Percentiles rank a stretch among this genome's conserved stretches.
Conservation (phyloP, 1,140 invertebrate genomes). For the Tachypleus tridentatus region DNA sequence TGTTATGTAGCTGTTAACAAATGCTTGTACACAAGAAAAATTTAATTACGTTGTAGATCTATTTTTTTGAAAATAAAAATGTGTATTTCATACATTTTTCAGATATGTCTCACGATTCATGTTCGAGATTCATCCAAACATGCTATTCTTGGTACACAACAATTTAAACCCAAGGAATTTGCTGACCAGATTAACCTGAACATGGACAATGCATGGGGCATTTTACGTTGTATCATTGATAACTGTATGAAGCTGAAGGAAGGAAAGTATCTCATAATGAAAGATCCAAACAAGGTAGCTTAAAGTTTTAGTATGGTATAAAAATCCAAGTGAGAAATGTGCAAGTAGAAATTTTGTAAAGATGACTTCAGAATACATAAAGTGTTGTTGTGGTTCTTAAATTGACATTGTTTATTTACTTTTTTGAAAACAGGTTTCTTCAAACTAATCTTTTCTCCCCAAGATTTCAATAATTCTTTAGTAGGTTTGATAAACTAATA, state of each 20-base stretch:
- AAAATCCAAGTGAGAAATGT: conserved; percentile 1
- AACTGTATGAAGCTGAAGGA: conserved; percentile 96
- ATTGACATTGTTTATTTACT: too few relatives aligned
- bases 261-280: conserved; percentile 95
- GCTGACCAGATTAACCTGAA: conserved; percentile 97
- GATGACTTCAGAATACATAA: too few relatives aligned
- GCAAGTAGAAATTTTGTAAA: conserved; percentile 5
- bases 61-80: background rate
- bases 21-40: too few relatives aligned
- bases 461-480: too few relatives aligned
- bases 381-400: too few relatives aligned
- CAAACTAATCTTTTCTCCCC: too few relatives aligned
- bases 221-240: conserved; percentile 95
- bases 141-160: conserved; percentile 94
- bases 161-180: conserved; percentile 97
- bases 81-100: conserved; percentile 15
- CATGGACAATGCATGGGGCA: conserved; percentile 99
- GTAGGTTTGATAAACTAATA: too few relatives aligned
- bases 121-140: conserved; percentile 90
- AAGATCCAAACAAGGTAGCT: conserved; percentile 85
- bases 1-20: too few relatives aligned
- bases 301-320: too few relatives aligned
- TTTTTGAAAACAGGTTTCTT: too few relatives aligned
- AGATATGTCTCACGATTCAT: conserved; percentile 89
- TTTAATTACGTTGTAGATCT: background rate